A percentile compares a stretch with the other conserved stretches of the same genome.
phyloP scores from a whole-genome alignment of 2,113 vertebrate genomes.

The Barbus barbus region DNA sequence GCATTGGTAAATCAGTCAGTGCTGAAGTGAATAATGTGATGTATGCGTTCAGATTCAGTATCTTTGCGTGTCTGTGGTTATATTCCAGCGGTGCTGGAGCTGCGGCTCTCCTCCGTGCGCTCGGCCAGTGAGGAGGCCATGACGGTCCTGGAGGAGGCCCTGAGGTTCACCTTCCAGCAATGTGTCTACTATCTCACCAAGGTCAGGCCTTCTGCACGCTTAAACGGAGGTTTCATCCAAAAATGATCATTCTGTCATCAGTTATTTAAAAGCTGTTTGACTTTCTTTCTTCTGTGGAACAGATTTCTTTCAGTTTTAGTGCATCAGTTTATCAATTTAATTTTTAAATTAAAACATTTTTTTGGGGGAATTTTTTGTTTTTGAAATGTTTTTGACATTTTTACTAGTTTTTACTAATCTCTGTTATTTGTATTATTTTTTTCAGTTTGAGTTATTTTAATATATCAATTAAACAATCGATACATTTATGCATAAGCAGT shows the following conservation, averaged over 20 bases:
- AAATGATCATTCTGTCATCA: not conserved
- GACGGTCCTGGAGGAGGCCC: conserved; percentile 77
- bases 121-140: conserved; percentile 74
- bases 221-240: too few relatives aligned
- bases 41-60: not conserved
- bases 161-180: conserved; percentile 82
- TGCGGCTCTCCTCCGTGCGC: conserved; percentile 64
- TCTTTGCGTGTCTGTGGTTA: not conserved
- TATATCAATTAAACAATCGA: too few relatives aligned
- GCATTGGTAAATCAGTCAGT: conserved; percentile 58
- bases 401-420: too few relatives aligned
- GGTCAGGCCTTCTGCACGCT: conserved; percentile 59
- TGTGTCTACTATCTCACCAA: conserved; percentile 82
- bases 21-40: not conserved
- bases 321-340: not conserved
- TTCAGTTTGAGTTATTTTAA: too few relatives aligned
- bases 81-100: conserved; percentile 64
- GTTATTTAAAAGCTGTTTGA: not conserved
- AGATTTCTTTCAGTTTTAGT: not conserved
- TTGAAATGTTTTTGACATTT: not conserved
- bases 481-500: too few relatives aligned
- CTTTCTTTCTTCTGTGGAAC: not conserved
- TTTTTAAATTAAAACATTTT: too few relatives aligned
- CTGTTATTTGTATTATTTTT: too few relatives aligned
- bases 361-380: too few relatives aligned